Base-by-base conservation (phyloP, 2,797 vertebrate species). In the Etheostoma nigrum region DNA sequence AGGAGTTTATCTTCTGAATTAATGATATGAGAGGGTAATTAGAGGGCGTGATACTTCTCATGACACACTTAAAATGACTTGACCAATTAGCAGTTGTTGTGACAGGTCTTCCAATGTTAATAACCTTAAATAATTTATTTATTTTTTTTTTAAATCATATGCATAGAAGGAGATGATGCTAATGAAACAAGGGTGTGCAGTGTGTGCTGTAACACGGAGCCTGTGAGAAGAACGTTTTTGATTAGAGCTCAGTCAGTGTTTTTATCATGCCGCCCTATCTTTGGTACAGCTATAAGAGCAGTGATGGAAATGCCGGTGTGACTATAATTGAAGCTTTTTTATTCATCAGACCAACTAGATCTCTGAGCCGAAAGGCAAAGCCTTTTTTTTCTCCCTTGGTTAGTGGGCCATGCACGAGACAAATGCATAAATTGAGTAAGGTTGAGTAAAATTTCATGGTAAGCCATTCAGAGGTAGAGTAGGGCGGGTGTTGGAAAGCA, bases 1-100 rank as follows among this genome's bases (percentile, higher is more conserved):
- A 87, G 71, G 89, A 83, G 86, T 89, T 91, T 91, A 87, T 90
- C 83, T 64, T 78, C 40, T 94, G 68, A 93, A 94, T 94, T 90
- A 93, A 92, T 93, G 72, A 93, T 90, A 88, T 21, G 25, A 75
- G 64, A 53, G n/a, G 58, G 71, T 89, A 86, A 91, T 91, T 86
- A 77, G 66, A 16, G 30, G 67, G 47, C 58, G 51, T 73, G 81
- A 86, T 51, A 84, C 49, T 86, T 83, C 86, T 86, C 66, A 79
- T 45, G 21, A 69, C 82, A 85, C 69, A 65, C 75, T 75, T 69
- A 66, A 27, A 78, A 75, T 80, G 78, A 87, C 68, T 78, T 68
- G 42, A 81, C 78, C 83, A 92, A 88, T 92, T 87, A 89, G 86
- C 74, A 52, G 78, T 67, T 86, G 89, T 91, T 89, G 62, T 92